These are phyloP conservation scores for Gallinago nigripennis DNA, from an alignment of 2,797 vertebrate species.

Conservation along the genomic window DNA sequence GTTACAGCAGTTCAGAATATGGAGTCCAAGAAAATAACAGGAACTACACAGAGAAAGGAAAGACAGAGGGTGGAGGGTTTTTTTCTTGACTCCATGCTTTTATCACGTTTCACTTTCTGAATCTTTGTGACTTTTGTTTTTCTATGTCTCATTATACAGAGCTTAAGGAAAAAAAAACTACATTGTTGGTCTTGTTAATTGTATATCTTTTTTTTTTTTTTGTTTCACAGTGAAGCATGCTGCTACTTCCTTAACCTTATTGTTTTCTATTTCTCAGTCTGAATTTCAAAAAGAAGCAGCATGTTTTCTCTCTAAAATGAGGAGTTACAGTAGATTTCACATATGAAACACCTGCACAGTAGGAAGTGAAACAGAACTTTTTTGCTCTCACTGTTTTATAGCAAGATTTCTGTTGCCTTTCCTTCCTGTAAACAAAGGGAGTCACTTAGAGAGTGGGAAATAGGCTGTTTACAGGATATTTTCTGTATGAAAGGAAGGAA, in stretches of 20 bases:
- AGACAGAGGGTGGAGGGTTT: neutral
- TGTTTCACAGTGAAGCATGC: neutral
- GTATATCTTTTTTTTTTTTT: neutral
- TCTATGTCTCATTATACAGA: neutral
- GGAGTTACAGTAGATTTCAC: conserved; percentile 16
- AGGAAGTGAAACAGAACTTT: conserved; percentile 57
- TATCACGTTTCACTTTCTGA: neutral
- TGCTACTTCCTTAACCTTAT: neutral
- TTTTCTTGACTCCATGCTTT: neutral
- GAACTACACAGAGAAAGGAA: neutral
- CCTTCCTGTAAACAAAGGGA: conserved; percentile 72
- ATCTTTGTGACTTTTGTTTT: neutral
- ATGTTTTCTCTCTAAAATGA: neutral
- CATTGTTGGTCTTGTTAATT: neutral
- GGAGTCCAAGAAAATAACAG: neutral
- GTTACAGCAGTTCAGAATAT: neutral
- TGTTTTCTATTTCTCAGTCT: neutral
- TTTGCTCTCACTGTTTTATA: conserved; percentile 36
- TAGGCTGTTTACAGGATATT: conserved; percentile 73
- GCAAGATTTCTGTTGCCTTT: conserved; percentile 65
- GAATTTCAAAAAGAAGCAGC: neutral
- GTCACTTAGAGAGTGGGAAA: conserved; percentile 50
- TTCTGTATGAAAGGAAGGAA: conserved; percentile 83
- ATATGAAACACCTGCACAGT: conserved; percentile 49
- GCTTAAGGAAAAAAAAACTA: neutral